Evolutionary conservation across 2,113 vertebrate species (phyloP).

Genomic region (Takifugu flavidus): DNA sequence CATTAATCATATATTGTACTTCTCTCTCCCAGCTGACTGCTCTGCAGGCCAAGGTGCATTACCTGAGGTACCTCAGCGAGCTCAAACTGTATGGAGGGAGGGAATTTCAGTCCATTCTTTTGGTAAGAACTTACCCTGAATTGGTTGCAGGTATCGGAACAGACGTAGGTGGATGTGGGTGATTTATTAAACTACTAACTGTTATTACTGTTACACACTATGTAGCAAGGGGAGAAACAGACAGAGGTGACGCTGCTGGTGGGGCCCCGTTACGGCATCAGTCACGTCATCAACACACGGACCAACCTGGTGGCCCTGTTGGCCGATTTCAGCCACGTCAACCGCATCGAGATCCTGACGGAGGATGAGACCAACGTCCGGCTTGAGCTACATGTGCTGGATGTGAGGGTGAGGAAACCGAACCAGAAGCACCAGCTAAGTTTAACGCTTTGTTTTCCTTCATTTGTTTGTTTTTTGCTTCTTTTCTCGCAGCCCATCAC

Average conservation of each 20-base stretch:
- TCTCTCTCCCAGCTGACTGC: constrained; percentile 82
- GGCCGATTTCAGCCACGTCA: constrained; percentile 96
- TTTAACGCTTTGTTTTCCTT: background rate
- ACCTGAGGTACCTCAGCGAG: constrained; percentile 96
- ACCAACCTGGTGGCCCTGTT: constrained; percentile 93
- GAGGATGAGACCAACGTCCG: constrained; percentile 88
- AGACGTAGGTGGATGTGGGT: too few relatives aligned
- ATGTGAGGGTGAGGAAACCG: constrained; percentile 82
- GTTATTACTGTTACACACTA: background rate
- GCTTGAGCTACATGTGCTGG: constrained; percentile 93
- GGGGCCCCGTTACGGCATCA: constrained; percentile 93
- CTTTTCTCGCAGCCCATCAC: constrained; percentile 83
- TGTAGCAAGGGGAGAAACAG: constrained; percentile 91
- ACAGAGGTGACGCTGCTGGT: constrained; percentile 91
- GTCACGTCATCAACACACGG: constrained; percentile 93
- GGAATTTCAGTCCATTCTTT: constrained; percentile 89
- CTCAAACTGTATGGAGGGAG: constrained; percentile 90
- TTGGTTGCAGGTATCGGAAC: background rate
- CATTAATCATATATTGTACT: constrained; percentile 15
- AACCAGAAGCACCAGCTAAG: too few relatives aligned
- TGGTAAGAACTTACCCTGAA: constrained; percentile 76
- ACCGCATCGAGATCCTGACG: constrained; percentile 96
- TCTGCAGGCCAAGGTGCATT: constrained; percentile 97
- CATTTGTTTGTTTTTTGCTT: background rate
- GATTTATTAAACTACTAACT: background rate